These are phyloP conservation scores for Strigamia crassipes DNA, from an alignment of 2,888 invertebrate species.

Conservation along the genomic window DNA sequence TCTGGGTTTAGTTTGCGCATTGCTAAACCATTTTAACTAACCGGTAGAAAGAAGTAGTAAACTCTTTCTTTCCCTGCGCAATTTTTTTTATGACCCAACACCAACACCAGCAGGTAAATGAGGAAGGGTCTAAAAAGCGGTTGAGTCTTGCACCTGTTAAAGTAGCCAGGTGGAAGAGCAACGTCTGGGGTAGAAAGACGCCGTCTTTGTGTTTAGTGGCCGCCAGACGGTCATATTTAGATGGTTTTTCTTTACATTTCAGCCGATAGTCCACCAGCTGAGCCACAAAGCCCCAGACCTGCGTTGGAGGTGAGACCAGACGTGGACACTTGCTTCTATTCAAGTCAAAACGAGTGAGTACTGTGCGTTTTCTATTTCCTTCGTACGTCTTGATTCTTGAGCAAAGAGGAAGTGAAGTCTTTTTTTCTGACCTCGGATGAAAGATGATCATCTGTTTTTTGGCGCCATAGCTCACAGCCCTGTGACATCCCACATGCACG, in stretches of 20 bases:
- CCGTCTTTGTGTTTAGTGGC: constrained; percentile 24
- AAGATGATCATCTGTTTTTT: constrained; percentile 28
- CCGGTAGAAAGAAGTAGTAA: not conserved
- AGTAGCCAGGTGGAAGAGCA: constrained; percentile 12
- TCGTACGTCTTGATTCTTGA: not conserved
- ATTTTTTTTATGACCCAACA: constrained; percentile 22
- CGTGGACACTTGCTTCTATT: constrained; percentile 9
- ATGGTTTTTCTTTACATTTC: not conserved
- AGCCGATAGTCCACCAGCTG: constrained; percentile 31
- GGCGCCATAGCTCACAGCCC: constrained; percentile 42
- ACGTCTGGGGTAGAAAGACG: not conserved
- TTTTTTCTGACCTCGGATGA: constrained; percentile 28
- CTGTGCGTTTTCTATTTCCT: not conserved
- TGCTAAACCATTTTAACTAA: not conserved
- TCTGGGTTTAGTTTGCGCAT: not conserved
- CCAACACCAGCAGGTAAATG: constrained; percentile 39
- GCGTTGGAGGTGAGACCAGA: constrained; percentile 36
- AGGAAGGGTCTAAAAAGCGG: constrained; percentile 12
- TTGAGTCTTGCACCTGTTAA: constrained; percentile 28
- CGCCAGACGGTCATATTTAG: constrained; percentile 20
- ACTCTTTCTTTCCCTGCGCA: not conserved
- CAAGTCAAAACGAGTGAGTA: constrained; percentile 17
- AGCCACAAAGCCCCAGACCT: constrained; percentile 34
- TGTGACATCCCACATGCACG: constrained; percentile 33
- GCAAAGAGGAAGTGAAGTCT: not conserved